Base-by-base conservation (phyloP, 2,888 invertebrate genomes). In the Danaus chrysippus region DNA sequence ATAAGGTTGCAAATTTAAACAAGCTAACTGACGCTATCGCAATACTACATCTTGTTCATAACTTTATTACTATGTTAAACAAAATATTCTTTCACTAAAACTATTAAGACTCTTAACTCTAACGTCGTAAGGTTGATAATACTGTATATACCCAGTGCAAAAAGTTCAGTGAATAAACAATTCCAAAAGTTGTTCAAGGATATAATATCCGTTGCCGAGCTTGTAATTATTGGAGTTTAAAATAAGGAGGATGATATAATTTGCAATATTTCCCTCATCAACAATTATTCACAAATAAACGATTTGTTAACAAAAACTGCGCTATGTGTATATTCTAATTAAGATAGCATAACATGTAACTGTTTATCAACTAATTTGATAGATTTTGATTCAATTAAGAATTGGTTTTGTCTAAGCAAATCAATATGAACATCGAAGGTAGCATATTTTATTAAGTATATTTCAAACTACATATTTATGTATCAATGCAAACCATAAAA, bases 111-210 rank as follows among this genome's bases (percentile, higher is more conserved):
- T 58, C 58, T 1, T 58, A 58, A 44, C 11, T 17, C 44, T 12
- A 41, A n/a, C 11, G 34, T 1, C 34, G 49, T 58, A 58, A 41
- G 49, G 58, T 43, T 15, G 58, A 58, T 41, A 58, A 49, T 61
- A 56, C 60, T 62, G 54, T 49, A 34, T 34, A 34, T 34, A 57
- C 58, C 54, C 62, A 62, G 62, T 60, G 64, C 53, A 42, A 23
- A 52, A 34, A 61, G 59, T 56, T 66, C 44, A 60, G 53, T 64
- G 62, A 64, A 62, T 59, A 64, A 54, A 52, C 58, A 58, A 63
- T 62, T 65, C 70, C 71, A 69, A 66, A 71, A 73, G 70, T 74
- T 75, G 59, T 69, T 68, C 71, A 69, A 72, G 74, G 72, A 72
- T 75, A 75, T 73, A 73, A 75, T 76, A 75, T 74, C 68, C 73